A percentile compares a stretch with the other conserved stretches of the same genome.
Conservation (phyloP, 2,113 vertebrate genomes). For the Anhinga rufa region DNA sequence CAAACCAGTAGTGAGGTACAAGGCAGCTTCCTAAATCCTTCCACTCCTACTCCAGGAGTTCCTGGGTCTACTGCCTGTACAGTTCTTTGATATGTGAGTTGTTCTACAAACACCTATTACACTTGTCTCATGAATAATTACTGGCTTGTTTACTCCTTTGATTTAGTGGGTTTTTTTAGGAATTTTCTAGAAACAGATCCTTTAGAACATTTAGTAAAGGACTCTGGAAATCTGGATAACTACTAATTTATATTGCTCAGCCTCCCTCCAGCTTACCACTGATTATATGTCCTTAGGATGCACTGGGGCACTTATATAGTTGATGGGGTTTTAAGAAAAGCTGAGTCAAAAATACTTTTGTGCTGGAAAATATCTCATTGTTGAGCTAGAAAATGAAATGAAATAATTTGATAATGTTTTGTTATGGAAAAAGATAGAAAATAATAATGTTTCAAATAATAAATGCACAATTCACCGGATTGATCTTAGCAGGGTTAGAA, state of each 20-base stretch:
- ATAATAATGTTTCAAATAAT: background rate
- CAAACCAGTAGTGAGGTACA: background rate
- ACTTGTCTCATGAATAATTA: background rate
- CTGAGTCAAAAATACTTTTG: background rate
- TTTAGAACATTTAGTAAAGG: background rate
- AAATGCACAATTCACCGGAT: background rate
- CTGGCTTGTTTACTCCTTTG: background rate
- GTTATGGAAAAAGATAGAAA: background rate
- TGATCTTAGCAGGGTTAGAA: background rate
- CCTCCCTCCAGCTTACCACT: background rate
- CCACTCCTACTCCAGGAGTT: background rate
- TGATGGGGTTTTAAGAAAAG: background rate
- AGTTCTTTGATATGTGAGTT: background rate
- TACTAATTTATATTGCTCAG: background rate
- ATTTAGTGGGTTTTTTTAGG: background rate
- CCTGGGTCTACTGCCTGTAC: background rate
- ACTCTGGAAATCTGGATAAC: background rate
- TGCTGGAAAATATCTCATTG: background rate
- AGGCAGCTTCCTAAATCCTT: background rate
- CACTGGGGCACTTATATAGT: background rate
- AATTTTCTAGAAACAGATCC: background rate
- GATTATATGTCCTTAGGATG: background rate
- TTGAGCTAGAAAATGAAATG: background rate
- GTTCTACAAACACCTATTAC: background rate
- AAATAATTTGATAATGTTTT: background rate